Percentiles rank a stretch among this genome's conserved stretches.
Evolutionary conservation across 2,888 invertebrate genomes (phyloP).

Genomic region (Atrina japonica): DNA sequence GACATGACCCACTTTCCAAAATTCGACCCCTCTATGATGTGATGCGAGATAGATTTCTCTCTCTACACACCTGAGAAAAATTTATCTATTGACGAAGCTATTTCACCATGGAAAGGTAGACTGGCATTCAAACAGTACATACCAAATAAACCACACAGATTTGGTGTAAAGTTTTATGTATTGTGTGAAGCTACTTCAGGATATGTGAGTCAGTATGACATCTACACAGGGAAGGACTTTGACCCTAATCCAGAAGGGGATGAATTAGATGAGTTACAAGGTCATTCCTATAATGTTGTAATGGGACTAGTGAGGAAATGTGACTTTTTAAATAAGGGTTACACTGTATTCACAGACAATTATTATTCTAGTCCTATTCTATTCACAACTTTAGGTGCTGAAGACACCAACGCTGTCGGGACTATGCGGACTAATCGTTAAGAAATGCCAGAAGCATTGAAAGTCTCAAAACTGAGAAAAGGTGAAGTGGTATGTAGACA

Average conservation of each 20-base stretch:
- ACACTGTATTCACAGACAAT: conserved; percentile 44
- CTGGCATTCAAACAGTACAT: conserved; percentile 16
- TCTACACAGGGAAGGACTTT: conserved; percentile 2
- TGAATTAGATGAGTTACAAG: not conserved
- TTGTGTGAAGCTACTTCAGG: conserved; percentile 16
- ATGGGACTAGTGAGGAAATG: conserved; percentile 13
- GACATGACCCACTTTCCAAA: conserved; percentile 29
- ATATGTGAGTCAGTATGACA: conserved; percentile 15
- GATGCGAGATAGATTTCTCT: conserved; percentile 1
- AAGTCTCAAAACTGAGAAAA: conserved; percentile 24
- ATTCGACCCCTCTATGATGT: conserved; percentile 4
- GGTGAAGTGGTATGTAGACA: conserved; percentile 19
- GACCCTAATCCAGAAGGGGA: not conserved
- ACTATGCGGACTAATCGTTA: conserved; percentile 40
- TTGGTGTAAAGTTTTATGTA: conserved; percentile 24
- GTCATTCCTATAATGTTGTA: conserved; percentile 15
- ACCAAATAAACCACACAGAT: conserved; percentile 20
- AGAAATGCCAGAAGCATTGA: conserved; percentile 39
- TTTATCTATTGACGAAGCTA: conserved; percentile 30
- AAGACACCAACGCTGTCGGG: conserved; percentile 38
- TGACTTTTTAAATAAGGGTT: conserved; percentile 34
- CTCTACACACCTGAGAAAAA: conserved; percentile 20
- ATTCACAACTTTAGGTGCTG: conserved; percentile 27
- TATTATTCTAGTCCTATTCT: conserved; percentile 41
- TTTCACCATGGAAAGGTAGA: conserved; percentile 26